These are phyloP conservation scores for Leuciscus waleckii DNA, from an alignment of 2,797 vertebrate species.

Conservation along the genomic window DNA sequence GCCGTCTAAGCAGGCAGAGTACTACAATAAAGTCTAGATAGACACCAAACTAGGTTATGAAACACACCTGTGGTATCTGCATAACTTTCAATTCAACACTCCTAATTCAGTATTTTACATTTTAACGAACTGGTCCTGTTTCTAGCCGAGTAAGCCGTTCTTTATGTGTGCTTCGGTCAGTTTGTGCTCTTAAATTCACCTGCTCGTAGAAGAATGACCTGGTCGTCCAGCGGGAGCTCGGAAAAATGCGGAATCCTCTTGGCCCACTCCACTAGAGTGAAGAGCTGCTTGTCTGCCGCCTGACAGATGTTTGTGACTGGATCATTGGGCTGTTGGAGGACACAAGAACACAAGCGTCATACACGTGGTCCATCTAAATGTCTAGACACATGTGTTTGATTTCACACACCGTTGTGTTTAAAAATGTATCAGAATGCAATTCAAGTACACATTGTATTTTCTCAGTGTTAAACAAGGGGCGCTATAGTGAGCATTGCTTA, in stretches of 20 bases:
- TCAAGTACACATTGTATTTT: not conserved
- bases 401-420: not conserved
- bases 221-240: conserved; percentile 91
- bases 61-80: not conserved
- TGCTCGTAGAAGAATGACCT: conserved; percentile 96
- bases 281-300: conserved; percentile 95
- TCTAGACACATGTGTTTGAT: not conserved
- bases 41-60: not conserved
- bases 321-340: conserved; percentile 84
- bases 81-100: not conserved
- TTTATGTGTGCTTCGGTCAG: not conserved
- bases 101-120: not conserved
- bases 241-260: conserved; percentile 97
- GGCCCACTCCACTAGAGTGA: conserved; percentile 96
- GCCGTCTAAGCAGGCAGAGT: not conserved
- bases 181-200: conserved; percentile 73
- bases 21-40: not conserved
- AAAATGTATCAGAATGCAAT: not conserved
- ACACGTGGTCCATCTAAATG: not conserved
- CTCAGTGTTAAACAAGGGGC: not conserved
- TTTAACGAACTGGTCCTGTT: not conserved
- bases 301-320: conserved; percentile 98
- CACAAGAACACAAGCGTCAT: conserved; percentile 42
- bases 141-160: not conserved
- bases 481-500: not conserved